A percentile compares a stretch with the other conserved stretches of the same genome.
These are phyloP conservation scores for Dendrolimus punctatus DNA, from an alignment of 1,140 invertebrate genomes.

Conservation along the genomic window DNA sequence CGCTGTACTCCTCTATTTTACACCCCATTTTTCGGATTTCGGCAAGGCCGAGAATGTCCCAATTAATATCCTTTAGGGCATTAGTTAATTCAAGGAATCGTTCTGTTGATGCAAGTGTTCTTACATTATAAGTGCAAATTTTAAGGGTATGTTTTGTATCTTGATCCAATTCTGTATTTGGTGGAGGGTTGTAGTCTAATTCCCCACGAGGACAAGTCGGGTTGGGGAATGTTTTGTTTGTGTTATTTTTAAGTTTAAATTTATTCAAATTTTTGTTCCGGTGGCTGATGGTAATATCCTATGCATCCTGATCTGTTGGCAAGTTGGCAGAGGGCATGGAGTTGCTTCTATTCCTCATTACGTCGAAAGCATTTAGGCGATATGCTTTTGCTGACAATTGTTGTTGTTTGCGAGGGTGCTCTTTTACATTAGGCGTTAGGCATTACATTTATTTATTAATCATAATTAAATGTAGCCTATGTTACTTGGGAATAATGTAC, in stretches of 20 bases:
- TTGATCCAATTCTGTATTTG: constrained; percentile 9
- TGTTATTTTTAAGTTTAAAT: constrained; percentile 11
- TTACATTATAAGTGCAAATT: constrained; percentile 25
- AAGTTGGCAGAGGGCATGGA: constrained; percentile 10
- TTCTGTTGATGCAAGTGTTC: constrained; percentile 18
- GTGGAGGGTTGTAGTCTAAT: constrained; percentile 27
- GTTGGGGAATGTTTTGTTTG: constrained; percentile 17
- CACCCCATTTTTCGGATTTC: constrained; percentile 20
- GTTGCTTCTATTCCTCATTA: constrained; percentile 21
- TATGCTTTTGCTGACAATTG: constrained; percentile 13
- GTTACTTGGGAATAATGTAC: too few relatives aligned
- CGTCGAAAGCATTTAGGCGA: constrained; percentile 17
- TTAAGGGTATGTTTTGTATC: constrained; percentile 11
- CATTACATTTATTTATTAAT: too few relatives aligned
- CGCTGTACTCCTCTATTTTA: constrained; percentile 18
- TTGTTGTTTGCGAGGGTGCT: constrained; percentile 18
- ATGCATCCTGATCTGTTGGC: constrained; percentile 10
- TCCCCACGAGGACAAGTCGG: constrained; percentile 23
- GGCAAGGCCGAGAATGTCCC: constrained; percentile 18
- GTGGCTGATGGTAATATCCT: constrained; percentile 18
- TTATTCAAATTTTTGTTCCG: constrained; percentile 15
- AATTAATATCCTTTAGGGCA: constrained; percentile 18
- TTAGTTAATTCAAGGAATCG: constrained; percentile 15
- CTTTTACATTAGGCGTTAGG: constrained; percentile 13
- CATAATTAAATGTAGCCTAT: too few relatives aligned